Evolutionary conservation across 2,797 vertebrate genomes (phyloP).

Genomic region (Parauchenoglanis punctatus): DNA sequence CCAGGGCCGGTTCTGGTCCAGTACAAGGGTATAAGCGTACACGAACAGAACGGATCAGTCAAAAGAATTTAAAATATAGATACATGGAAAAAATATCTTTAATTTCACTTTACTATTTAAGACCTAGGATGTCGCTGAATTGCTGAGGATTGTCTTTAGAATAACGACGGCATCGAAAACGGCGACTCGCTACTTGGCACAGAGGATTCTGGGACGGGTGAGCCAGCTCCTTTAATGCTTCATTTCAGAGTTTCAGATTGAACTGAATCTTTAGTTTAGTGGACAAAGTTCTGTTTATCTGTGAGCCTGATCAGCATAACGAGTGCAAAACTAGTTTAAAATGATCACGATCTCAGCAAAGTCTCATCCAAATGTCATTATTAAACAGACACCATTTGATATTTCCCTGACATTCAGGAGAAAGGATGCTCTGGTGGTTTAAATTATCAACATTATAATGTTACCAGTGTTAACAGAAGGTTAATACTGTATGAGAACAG

Average conservation of each 20-base stretch:
- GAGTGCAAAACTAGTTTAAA: not conserved
- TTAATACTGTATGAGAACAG: not conserved
- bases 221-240: not conserved
- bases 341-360: not conserved
- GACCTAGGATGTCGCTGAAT: no score
- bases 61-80: no score
- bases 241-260: no score
- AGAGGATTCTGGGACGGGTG: no score
- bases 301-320: not conserved
- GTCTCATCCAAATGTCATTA: not conserved
- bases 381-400: not conserved
- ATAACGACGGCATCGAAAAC: no score
- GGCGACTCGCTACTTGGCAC: no score
- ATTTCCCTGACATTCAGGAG: not conserved
- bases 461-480: not conserved
- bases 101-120: no score
- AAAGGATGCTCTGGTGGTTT: not conserved
- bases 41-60: no score
- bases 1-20: no score
- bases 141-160: no score
- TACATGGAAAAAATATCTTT: no score
- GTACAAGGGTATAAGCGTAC: no score
- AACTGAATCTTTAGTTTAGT: not conserved
- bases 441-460: not conserved
- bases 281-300: not conserved